These are phyloP conservation scores for Gnathochromis pfefferi DNA, from an alignment of 2,113 vertebrate species.

Conservation along the genomic window DNA sequence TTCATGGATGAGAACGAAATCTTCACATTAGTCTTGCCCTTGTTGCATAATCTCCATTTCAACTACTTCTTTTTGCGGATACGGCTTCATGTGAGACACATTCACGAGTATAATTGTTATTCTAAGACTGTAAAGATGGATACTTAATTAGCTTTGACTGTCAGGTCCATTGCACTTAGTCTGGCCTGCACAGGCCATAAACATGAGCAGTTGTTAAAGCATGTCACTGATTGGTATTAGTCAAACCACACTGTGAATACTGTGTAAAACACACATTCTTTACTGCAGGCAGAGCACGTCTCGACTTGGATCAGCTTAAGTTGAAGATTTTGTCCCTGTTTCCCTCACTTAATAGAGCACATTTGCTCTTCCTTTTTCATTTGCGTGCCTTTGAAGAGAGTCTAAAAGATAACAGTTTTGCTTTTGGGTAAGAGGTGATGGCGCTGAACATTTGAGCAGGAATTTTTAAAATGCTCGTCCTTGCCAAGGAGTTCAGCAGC, in stretches of 20 bases:
- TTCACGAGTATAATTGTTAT: background rate
- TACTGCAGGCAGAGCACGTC: background rate
- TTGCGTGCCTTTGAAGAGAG: background rate
- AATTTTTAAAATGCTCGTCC: slow-evolving; percentile 2
- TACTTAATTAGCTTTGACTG: background rate
- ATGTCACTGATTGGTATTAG: background rate
- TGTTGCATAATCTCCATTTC: background rate
- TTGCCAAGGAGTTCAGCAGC: slow-evolving; percentile 12
- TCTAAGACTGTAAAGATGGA: background rate
- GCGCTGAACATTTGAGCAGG: slow-evolving; percentile 12
- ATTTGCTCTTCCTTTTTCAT: background rate
- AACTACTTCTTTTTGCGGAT: background rate
- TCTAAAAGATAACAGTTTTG: background rate
- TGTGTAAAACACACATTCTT: background rate
- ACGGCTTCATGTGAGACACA: background rate
- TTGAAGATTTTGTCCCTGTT: background rate
- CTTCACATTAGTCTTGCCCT: background rate
- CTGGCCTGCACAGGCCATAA: background rate
- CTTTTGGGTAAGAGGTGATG: background rate
- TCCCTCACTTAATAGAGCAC: background rate
- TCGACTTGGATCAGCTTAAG: background rate
- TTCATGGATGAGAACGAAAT: background rate
- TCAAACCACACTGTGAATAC: background rate
- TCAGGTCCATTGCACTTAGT: background rate
- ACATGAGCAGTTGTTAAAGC: background rate